Percentiles rank a stretch among this genome's conserved stretches.
Conservation (phyloP, 2,888 invertebrate species). For the Liopterus haemorrhoidalis region DNA sequence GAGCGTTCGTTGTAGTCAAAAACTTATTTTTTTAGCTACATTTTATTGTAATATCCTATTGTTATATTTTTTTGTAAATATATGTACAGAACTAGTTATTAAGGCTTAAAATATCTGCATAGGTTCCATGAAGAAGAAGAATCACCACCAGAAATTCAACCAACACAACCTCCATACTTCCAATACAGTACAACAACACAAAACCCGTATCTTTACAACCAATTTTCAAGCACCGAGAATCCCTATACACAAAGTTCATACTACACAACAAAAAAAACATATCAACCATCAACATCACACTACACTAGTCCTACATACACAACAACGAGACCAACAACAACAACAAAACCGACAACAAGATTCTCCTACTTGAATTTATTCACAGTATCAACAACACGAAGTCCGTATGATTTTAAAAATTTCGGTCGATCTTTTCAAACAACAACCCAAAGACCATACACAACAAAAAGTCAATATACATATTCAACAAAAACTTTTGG, state of each 20-base stretch:
- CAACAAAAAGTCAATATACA: constrained; percentile 26
- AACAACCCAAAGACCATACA: constrained; percentile 30
- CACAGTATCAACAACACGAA: constrained; percentile 33
- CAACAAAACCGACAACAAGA: constrained; percentile 15
- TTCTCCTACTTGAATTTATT: constrained; percentile 9
- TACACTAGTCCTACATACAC: constrained; percentile 10
- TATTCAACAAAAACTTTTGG: constrained; percentile 27
- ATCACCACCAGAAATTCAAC: constrained; percentile 24
- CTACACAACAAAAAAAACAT: constrained; percentile 30
- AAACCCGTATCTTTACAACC: constrained; percentile 19
- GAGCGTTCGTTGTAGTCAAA: no score
- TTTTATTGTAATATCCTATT: no score
- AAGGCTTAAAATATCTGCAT: no score
- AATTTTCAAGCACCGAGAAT: constrained; percentile 19
- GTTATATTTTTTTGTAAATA: no score
- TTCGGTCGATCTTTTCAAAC: constrained; percentile 28
- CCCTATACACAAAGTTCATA: constrained; percentile 16
- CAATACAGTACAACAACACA: constrained; percentile 22
- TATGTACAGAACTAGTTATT: no score
- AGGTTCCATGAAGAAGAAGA: constrained; percentile 23
- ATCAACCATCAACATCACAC: constrained; percentile 18
- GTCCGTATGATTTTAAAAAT: constrained; percentile 34
- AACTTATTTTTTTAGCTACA: no score
- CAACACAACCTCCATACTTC: constrained; percentile 22
- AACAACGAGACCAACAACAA: constrained; percentile 13